phyloP scores from a whole-genome alignment of 2,888 invertebrate species.

The Philhelius pedissequus region DNA sequence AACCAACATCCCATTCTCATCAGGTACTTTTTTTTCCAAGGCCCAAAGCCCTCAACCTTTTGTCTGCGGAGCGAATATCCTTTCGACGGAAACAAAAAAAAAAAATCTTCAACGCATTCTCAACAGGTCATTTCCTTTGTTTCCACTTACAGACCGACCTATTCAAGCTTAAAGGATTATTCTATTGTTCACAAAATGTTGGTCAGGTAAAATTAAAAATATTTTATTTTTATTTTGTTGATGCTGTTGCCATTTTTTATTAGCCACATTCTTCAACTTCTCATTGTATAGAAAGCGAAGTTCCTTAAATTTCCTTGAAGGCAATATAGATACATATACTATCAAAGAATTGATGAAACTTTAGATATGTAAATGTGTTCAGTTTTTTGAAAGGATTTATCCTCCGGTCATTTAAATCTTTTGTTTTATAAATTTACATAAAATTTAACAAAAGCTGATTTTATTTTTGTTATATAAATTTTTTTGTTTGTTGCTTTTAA shows the following conservation, averaged over 20 bases:
- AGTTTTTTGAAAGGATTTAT: slow-evolving; percentile 12
- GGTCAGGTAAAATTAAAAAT: slow-evolving; percentile 4
- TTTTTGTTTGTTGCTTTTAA: not conserved
- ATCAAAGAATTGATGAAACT: not conserved
- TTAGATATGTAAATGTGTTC: slow-evolving; percentile 1
- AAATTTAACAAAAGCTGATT: slow-evolving; percentile 30
- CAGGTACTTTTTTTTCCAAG: not conserved
- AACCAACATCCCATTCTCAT: not conserved
- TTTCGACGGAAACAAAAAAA: not conserved
- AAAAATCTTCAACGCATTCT: not conserved
- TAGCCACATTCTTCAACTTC: not conserved
- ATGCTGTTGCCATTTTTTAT: not conserved
- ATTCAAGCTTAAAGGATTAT: not conserved
- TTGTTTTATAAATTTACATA: slow-evolving; percentile 38
- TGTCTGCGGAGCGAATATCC: not conserved
- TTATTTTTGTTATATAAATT: too few relatives aligned
- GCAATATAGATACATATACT: not conserved
- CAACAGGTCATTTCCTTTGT: slow-evolving; percentile 5
- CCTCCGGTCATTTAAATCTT: slow-evolving; percentile 8
- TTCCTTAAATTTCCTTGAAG: not conserved
- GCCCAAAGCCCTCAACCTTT: not conserved
- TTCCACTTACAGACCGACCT: not conserved
- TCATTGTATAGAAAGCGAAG: not conserved
- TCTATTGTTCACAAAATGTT: not conserved
- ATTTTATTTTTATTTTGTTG: not conserved